Percentiles rank a stretch among this genome's conserved stretches.
phyloP scores from a whole-genome alignment of 2,113 vertebrate genomes.

The Pedionomus torquatus region DNA sequence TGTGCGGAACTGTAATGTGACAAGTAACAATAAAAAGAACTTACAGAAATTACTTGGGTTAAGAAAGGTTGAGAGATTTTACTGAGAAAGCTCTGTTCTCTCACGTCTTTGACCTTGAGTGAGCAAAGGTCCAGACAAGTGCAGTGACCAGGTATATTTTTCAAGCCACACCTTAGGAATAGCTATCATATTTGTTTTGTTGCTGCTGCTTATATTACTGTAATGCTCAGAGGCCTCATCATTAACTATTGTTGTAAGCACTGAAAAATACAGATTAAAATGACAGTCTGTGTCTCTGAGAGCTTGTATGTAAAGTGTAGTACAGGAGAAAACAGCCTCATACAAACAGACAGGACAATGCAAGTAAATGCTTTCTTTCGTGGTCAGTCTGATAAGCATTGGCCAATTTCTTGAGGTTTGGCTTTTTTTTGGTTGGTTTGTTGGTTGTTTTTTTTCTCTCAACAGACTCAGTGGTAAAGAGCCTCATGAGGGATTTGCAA shows the following conservation, averaged over 20 bases:
- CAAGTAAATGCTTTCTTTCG: not conserved
- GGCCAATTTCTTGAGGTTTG: not conserved
- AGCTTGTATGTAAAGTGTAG: not conserved
- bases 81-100: not conserved
- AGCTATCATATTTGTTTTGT: not conserved
- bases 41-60: slow-evolving; percentile 39
- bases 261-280: slow-evolving; percentile 34
- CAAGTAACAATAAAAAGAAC: slow-evolving; percentile 66
- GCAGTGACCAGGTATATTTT: not conserved
- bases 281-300: slow-evolving; percentile 34
- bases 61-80: slow-evolving; percentile 47
- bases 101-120: slow-evolving; percentile 27
- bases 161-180: not conserved
- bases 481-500: not conserved
- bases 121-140: not conserved
- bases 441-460: not conserved
- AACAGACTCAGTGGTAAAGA: not conserved
- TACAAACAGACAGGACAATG: not conserved
- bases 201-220: not conserved
- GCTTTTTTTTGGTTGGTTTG: not conserved
- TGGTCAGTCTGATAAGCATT: not conserved
- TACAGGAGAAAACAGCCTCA: not conserved
- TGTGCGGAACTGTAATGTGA: slow-evolving; percentile 61
- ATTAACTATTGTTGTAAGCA: not conserved
- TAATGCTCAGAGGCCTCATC: slow-evolving; percentile 7